Conservation (phyloP, 2,113 vertebrate species). For the Chrysochloris asiatica region DNA sequence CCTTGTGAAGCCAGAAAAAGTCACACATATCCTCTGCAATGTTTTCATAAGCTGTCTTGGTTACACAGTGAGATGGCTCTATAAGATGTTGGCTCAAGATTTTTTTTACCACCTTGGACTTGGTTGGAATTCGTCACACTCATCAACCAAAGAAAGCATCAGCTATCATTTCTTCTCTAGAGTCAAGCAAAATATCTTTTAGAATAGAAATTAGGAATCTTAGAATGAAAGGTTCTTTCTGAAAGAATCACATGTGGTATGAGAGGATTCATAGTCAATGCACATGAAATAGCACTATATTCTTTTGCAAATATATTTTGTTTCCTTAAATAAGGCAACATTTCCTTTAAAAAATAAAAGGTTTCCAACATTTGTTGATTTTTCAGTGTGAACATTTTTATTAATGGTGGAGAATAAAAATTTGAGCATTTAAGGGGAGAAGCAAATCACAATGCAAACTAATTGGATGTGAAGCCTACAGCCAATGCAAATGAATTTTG, state of each 20-base stretch:
- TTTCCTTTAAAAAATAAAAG: constrained; percentile 37
- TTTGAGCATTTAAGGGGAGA: constrained; percentile 31
- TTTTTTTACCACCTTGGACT: not conserved
- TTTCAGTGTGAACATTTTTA: constrained; percentile 57
- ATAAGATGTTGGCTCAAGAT: not conserved
- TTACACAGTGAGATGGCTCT: not conserved
- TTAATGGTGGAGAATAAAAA: constrained; percentile 63
- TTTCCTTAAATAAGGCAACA: constrained; percentile 59
- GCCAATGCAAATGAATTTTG: constrained; percentile 59
- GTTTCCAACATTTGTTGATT: constrained; percentile 53
- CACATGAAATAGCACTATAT: constrained; percentile 1
- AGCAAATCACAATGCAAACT: constrained; percentile 35
- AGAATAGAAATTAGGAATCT: constrained; percentile 7
- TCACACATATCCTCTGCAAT: no score
- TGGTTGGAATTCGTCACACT: not conserved
- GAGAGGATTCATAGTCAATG: not conserved
- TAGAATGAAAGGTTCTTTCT: not conserved
- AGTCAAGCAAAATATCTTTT: not conserved
- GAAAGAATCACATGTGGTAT: not conserved
- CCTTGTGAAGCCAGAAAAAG: no score
- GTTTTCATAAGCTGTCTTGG: no score
- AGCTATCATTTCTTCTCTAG: not conserved
- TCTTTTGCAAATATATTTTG: constrained; percentile 43
- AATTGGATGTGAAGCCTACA: constrained; percentile 32
- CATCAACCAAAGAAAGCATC: not conserved